phyloP scores from a whole-genome alignment of 2,797 vertebrate species.

The Anguilla anguilla region DNA sequence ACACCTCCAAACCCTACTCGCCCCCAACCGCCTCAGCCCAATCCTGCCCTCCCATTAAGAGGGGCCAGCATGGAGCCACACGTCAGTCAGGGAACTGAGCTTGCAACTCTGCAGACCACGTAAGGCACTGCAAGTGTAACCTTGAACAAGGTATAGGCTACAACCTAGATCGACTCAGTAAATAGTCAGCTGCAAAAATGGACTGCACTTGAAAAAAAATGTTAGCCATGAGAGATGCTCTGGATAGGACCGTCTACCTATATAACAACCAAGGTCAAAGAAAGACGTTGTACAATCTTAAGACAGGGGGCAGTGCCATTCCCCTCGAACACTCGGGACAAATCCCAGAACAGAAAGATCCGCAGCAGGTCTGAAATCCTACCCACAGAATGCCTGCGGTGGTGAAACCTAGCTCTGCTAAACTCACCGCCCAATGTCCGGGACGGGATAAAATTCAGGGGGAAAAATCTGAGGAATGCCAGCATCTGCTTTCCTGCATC shows the following conservation, averaged over 20 bases:
- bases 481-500: slow-evolving; percentile 15
- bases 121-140: too few species aligned
- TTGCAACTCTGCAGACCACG: too few species aligned
- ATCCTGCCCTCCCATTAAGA: neutral
- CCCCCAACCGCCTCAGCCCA: neutral
- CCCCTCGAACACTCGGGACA: neutral
- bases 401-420: neutral
- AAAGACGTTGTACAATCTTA: neutral
- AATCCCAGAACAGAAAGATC: neutral
- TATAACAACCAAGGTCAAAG: neutral
- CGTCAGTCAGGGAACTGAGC: too few species aligned
- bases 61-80: neutral
- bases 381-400: neutral
- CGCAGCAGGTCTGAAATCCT: neutral
- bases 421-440: neutral
- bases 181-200: too few species aligned
- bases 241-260: neutral
- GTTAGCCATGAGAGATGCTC: too few species aligned
- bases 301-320: neutral
- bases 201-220: too few species aligned
- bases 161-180: too few species aligned
- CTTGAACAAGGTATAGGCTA: too few species aligned
- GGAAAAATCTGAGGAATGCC: neutral
- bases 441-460: neutral
- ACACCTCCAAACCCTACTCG: neutral